phyloP scores from a whole-genome alignment of 2,113 vertebrate genomes.

The Poecile atricapillus region DNA sequence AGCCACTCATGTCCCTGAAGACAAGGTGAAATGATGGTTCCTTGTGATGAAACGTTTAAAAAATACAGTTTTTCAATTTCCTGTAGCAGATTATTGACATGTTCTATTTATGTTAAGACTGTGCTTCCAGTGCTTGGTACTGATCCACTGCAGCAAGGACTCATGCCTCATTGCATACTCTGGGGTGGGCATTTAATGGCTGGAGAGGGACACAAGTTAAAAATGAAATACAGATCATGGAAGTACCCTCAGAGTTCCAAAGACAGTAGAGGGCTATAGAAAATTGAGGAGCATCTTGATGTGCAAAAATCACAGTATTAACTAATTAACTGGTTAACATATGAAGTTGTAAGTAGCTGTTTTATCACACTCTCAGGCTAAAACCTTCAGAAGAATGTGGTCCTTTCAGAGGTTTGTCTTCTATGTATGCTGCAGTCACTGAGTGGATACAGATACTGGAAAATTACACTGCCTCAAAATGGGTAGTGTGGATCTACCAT shows the following conservation, averaged over 20 bases:
- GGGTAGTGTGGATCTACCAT: conserved; percentile 86
- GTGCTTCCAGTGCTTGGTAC: not conserved
- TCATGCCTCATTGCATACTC: not conserved
- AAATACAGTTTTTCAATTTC: not conserved
- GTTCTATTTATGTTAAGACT: not conserved
- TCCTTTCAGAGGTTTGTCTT: conserved; percentile 83
- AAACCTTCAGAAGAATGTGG: conserved; percentile 86
- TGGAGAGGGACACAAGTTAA: not conserved
- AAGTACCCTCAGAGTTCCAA: not conserved
- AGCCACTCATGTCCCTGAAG: not conserved
- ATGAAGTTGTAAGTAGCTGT: not conserved
- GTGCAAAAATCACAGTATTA: not conserved
- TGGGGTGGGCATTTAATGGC: not conserved
- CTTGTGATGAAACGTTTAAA: not conserved
- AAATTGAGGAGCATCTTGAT: not conserved
- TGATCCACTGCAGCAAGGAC: not conserved
- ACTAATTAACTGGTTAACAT: not conserved
- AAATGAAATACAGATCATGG: not conserved
- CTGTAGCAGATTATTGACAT: not conserved
- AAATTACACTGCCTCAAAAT: conserved; percentile 36
- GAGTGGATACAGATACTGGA: conserved; percentile 76
- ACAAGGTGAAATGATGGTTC: not conserved
- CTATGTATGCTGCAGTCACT: conserved; percentile 75
- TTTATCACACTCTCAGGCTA: conserved; percentile 66
- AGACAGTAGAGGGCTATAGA: not conserved